Base-by-base conservation (phyloP, 2,113 vertebrate species). In the Phycodurus eques region DNA sequence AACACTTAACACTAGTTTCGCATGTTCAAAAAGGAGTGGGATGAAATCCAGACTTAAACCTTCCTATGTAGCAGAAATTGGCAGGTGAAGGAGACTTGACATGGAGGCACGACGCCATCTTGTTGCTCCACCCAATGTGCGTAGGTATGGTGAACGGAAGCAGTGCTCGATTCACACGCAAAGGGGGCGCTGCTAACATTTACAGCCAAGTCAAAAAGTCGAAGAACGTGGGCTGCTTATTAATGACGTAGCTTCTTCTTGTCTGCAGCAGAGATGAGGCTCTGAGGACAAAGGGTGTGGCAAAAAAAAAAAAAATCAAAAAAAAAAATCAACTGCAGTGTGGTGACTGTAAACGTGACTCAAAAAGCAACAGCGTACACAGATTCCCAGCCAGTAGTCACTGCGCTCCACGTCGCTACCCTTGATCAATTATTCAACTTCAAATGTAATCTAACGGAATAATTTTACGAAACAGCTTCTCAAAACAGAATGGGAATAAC, bases 41-140 rank as follows among this genome's bases (percentile, higher is more conserved):
- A 59, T 31, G 22, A 59, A 27, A n/a, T 31, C 12, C 12, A 31
- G 22, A 13, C 22, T 59, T 59, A 31, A 59, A 13, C 22, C 11
- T 27, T 57, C 56, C 22, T 57, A 57, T 9, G 3, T 20, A 12
- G 59, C 59, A 33, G 1, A 60, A 13, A 15, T 31, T 31, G 27
- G 57, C 27, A 31, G 19, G 47, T 15, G 17, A 51, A 51, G 68
- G 71, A 39, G 35, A 39, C 35, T 54, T 79, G 76, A 81, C 73
- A 78, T 85, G 85, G 81, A 81, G 80, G 73, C 35, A 70, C 33
- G 57, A 42, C 80, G 77, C 85, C 86, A 84, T 89, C 84, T 88
- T 87, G 85, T 90, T 93, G 93, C 91, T 93, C 86, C 85, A 74
- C 90, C 90, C 79, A 88, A 91, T 90, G 57, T 92, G 67, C 46